Conservation (phyloP, 2,113 vertebrate species). For the Triplophysa tibetana region DNA sequence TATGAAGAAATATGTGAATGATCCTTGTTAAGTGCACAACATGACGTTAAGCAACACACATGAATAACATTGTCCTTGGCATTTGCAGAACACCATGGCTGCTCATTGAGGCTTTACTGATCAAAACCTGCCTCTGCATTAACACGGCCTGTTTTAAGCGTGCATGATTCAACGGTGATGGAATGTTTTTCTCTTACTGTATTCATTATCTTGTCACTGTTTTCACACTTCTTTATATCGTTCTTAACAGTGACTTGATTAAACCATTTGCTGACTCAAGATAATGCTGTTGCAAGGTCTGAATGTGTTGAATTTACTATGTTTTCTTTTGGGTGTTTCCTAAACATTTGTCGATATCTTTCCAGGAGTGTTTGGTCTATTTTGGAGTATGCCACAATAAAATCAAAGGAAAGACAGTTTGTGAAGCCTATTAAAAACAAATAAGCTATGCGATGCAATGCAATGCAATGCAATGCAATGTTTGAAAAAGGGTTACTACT, state of each 20-base stretch:
- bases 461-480: no score
- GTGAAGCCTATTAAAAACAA: no score
- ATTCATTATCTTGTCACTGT: background rate
- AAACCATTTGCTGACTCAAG: no score
- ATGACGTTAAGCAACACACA: background rate
- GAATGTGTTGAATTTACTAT: background rate
- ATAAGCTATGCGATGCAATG: no score
- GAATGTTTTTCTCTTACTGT: constrained; percentile 15
- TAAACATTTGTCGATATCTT: background rate
- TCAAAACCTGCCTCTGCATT: constrained; percentile 14
- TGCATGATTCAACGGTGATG: constrained; percentile 29
- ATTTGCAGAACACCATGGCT: constrained; percentile 8
- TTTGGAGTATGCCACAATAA: background rate
- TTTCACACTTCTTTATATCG: background rate
- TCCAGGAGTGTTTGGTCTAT: background rate
- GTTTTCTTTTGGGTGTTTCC: background rate
- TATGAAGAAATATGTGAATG: background rate
- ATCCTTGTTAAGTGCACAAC: background rate
- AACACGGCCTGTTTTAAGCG: constrained; percentile 28
- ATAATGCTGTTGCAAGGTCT: no score
- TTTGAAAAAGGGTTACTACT: no score
- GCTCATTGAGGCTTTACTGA: background rate
- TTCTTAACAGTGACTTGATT: no score
- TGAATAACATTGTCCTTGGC: constrained; percentile 17
- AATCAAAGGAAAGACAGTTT: background rate